Percentiles rank a stretch among this genome's conserved stretches.
Conservation (phyloP, 2,797 vertebrate species). For the Hippoglossus hippoglossus region DNA sequence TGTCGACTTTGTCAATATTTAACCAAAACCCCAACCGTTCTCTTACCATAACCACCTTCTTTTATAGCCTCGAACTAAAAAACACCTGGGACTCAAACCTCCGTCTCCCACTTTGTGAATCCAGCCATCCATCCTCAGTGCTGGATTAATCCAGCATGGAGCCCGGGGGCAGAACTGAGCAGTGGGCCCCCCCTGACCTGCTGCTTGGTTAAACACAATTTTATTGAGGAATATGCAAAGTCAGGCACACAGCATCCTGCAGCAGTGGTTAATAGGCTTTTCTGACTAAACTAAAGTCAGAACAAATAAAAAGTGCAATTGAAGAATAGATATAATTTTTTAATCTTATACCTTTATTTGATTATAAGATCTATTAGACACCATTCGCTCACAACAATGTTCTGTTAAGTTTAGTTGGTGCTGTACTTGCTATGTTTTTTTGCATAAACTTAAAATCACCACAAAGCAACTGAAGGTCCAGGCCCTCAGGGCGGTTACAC, state of each 20-base stretch:
- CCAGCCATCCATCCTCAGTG: neutral
- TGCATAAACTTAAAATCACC: neutral
- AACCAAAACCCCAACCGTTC: too few species aligned
- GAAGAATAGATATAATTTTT: neutral
- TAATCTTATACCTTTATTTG: neutral
- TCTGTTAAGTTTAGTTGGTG: neutral
- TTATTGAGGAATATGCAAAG: neutral
- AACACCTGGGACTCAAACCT: neutral
- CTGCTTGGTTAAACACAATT: neutral
- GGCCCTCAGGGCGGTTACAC: conserved; percentile 7
- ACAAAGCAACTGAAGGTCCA: neutral
- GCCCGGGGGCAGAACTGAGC: neutral
- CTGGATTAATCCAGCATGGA: neutral
- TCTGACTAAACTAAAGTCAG: neutral
- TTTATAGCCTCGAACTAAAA: neutral
- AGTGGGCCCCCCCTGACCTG: neutral
- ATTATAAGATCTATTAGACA: neutral
- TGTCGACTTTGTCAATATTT: neutral
- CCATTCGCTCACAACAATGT: neutral
- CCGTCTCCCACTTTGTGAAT: neutral
- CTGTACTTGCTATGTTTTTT: neutral
- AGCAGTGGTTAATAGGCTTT: neutral
- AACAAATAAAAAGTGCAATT: neutral
- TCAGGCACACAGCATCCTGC: neutral
- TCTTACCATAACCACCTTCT: neutral